These are phyloP conservation scores for Leptosomus discolor DNA, from an alignment of 2,113 vertebrate species.

Conservation along the genomic window DNA sequence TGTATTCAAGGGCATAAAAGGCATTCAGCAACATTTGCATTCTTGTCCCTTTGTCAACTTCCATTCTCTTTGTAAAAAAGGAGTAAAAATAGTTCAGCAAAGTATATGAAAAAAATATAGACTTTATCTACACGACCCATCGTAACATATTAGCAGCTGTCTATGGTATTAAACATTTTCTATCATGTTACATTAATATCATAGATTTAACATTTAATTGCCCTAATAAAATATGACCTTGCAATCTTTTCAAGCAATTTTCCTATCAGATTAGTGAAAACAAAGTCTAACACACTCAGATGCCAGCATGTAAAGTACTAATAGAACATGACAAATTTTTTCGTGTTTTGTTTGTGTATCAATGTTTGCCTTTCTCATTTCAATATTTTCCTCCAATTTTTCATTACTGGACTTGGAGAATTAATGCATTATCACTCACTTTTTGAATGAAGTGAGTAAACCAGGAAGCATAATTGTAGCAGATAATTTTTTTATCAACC, in stretches of 20 bases:
- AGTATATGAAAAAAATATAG: background rate
- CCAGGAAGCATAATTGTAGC: background rate
- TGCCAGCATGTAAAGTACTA: conserved; percentile 25
- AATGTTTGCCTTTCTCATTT: background rate
- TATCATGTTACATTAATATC: conserved; percentile 43
- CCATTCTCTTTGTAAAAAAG: background rate
- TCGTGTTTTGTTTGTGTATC: conserved; percentile 32
- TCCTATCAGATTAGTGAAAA: conserved; percentile 61
- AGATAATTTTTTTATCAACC: background rate
- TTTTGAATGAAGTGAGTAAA: conserved; percentile 11
- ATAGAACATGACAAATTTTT: conserved; percentile 10
- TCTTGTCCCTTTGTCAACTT: background rate
- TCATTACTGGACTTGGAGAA: background rate
- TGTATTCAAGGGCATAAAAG: background rate
- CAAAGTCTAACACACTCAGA: conserved; percentile 36
- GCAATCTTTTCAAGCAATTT: conserved; percentile 62
- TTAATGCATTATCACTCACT: background rate
- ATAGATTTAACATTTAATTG: conserved; percentile 44
- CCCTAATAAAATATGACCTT: conserved; percentile 47
- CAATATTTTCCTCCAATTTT: background rate
- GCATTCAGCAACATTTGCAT: background rate
- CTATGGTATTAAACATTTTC: conserved; percentile 39
- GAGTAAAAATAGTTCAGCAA: background rate
- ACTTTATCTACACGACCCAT: background rate
- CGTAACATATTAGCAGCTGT: conserved; percentile 24